Conservation (phyloP, 2,113 vertebrate species). For the Oplegnathus fasciatus region DNA sequence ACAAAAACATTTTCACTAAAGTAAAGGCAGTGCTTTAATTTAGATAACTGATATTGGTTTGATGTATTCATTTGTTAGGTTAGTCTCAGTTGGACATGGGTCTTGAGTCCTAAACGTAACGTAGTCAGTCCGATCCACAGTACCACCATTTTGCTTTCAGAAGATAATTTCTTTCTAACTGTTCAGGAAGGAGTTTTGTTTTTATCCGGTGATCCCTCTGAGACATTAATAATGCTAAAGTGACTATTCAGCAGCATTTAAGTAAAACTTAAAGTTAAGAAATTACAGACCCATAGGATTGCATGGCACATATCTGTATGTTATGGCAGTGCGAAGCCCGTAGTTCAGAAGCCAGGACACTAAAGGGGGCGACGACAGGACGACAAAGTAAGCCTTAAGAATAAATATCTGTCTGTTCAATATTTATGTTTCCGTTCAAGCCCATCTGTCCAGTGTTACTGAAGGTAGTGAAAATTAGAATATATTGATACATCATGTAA, state of each 20-base stretch:
- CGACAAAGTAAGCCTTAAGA: constrained; percentile 67
- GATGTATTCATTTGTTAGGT: constrained; percentile 40
- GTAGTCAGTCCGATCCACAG: constrained; percentile 7
- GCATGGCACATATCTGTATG: constrained; percentile 72
- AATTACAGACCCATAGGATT: constrained; percentile 36
- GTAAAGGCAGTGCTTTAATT: constrained; percentile 66
- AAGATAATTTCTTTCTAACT: neutral
- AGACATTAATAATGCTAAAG: constrained; percentile 19
- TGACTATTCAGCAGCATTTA: constrained; percentile 43
- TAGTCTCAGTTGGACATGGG: constrained; percentile 24
- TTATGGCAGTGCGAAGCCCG: constrained; percentile 32
- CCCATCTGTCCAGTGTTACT: constrained; percentile 71
- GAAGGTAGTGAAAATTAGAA: constrained; percentile 67
- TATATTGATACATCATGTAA: constrained; percentile 73
- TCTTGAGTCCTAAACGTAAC: constrained; percentile 37
- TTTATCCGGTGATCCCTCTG: constrained; percentile 25
- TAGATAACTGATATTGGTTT: constrained; percentile 34
- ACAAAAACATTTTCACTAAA: constrained; percentile 64
- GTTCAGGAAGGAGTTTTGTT: constrained; percentile 16
- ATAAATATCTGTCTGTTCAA: constrained; percentile 57
- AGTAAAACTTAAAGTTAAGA: constrained; percentile 20
- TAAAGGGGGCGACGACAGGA: constrained; percentile 44
- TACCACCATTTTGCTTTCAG: constrained; percentile 19
- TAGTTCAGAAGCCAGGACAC: constrained; percentile 41
- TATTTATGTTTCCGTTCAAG: constrained; percentile 64